Conservation (phyloP, 2,113 vertebrate species). For the Mobula birostris region DNA sequence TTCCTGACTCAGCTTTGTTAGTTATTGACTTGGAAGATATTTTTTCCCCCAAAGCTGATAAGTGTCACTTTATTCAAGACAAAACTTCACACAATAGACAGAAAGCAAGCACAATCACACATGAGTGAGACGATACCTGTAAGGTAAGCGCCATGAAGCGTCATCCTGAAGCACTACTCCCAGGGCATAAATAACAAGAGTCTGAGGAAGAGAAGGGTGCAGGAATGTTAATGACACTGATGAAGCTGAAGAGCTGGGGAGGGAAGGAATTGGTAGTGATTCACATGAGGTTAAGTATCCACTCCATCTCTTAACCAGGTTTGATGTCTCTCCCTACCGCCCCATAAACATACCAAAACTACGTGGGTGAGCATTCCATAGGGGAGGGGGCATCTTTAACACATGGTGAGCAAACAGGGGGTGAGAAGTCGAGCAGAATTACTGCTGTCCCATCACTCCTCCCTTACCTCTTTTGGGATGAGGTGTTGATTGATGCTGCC, state of each 20-base stretch:
- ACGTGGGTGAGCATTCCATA: neutral
- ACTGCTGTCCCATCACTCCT: too few species aligned
- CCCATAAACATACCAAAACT: neutral
- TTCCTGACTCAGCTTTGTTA: neutral
- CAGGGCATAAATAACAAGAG: constrained; percentile 85
- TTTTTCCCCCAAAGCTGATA: neutral
- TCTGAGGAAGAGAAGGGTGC: constrained; percentile 57
- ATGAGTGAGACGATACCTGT: constrained; percentile 62
- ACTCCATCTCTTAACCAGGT: neutral
- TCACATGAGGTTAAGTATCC: neutral
- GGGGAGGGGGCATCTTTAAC: too few species aligned
- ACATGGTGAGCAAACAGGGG: too few species aligned
- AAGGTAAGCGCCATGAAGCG: constrained; percentile 73
- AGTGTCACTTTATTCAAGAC: neutral
- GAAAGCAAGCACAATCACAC: constrained; percentile 39
- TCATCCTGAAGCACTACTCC: constrained; percentile 85
- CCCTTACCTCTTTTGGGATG: constrained; percentile 83
- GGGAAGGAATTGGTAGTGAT: too few species aligned
- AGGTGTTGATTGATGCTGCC: constrained; percentile 80
- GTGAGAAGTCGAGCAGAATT: too few species aligned
- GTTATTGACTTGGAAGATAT: neutral
- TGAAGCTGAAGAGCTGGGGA: too few species aligned
- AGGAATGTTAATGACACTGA: neutral
- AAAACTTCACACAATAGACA: constrained; percentile 37
- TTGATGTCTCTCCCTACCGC: neutral